Evolutionary conservation across 64 coral and sea anemone species (phyloP), one percentile per base, ranked within the genome.

Genomic region (Anthopleura sola): DNA sequence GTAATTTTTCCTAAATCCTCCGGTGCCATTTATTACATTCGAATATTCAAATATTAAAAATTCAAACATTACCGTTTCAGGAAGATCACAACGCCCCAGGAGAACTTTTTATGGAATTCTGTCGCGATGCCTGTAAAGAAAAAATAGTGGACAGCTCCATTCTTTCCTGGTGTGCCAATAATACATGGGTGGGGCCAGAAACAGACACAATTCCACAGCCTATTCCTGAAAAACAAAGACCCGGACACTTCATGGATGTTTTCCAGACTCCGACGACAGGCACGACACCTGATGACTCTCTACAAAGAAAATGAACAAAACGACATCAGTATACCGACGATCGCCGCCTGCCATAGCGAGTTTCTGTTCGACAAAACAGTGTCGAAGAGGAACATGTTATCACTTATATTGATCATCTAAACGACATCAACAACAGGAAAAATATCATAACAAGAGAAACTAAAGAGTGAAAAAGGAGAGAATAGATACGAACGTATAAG

Each of bases 41-140:
- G 49, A 53, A 53, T 6, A 53, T 53, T 8, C 49, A 53, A 53
- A 15, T 53, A 53, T 53, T 6, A 53, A 53, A 53, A 53, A 15
- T 53, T 53, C 49, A 53, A 8, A 8, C 49, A 53, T 6, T 6
- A 53, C n/a, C n/a, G n/a, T n/a, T n/a, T n/a, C n/a, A n/a, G n/a
- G n/a, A n/a, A n/a, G n/a, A n/a, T 53, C 49, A 6, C 49, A 8
- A 78, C 34, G 66, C 46, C 49, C 6, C 49, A 74, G 88, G 88
- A 84, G 88, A 90, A 78, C 88, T 90, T 58, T 85, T 90, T 78
- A 60, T 90, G 75, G 50, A 90, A 85, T 90, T 90, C 78, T 90
- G 26, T 85, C 81, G 81, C 53, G 88, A 90, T 90, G 81, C 88
- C 81, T 90, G 88, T 85, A 84, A 90, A 90, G 83, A 66, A 56